These are phyloP conservation scores for Vulpes vulpes DNA, from an alignment of 2,113 vertebrate species.

Conservation along the genomic window DNA sequence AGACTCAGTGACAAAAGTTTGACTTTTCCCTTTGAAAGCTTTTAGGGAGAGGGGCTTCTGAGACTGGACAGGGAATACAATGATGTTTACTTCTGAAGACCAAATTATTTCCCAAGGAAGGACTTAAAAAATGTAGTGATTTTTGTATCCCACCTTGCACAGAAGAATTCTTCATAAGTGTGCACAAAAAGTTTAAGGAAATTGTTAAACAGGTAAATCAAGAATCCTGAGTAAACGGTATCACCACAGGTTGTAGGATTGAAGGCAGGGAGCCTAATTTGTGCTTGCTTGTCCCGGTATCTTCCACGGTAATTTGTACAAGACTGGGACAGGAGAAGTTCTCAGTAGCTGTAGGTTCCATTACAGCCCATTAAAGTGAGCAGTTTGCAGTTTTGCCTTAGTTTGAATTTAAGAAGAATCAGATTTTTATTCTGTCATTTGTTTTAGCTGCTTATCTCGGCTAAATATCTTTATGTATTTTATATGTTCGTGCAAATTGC, in stretches of 20 bases:
- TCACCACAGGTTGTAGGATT: not conserved
- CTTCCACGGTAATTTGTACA: not conserved
- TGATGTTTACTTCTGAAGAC: not conserved
- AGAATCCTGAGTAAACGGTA: not conserved
- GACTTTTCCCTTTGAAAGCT: not conserved
- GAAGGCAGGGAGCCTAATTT: not conserved
- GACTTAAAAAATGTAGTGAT: not conserved
- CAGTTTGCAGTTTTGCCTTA: not conserved
- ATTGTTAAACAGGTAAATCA: not conserved
- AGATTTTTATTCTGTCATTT: not conserved
- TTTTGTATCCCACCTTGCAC: not conserved
- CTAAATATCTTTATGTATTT: not conserved
- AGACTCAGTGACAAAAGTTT: not conserved
- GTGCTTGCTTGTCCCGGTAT: not conserved
- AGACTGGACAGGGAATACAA: not conserved
- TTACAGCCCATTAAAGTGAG: not conserved
- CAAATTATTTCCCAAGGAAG: not conserved
- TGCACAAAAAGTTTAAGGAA: not conserved
- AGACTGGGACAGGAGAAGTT: accelerated
- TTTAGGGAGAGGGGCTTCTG: not conserved
- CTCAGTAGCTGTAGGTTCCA: not conserved
- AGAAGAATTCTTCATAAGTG: not conserved
- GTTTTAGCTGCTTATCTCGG: not conserved
- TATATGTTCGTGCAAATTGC: not conserved
- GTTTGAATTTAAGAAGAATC: not conserved